Base-by-base conservation (phyloP, 2,888 invertebrate species). In the Scaeva pyrastri region DNA sequence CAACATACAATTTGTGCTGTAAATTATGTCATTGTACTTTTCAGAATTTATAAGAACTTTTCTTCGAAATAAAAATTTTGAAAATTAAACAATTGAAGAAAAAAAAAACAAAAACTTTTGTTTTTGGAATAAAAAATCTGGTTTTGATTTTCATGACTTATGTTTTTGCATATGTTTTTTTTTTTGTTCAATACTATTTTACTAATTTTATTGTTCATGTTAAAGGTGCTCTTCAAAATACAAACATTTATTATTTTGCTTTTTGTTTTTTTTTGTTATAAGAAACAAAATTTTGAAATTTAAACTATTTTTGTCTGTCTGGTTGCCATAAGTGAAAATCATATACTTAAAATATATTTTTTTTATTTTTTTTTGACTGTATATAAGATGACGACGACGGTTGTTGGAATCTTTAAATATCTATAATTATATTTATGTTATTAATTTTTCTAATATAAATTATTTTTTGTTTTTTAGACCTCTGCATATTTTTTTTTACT, bases 181-280 rank as follows among this genome's bases (percentile, higher is more conserved):
- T 88, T 39, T 71, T 75, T 88, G 83, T 88, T 87, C 83, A 84
- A 87, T 88, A 75, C 88, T 83, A 88, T 83, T 84, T 88, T 68
- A 82, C 81, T 79, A 77, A 73, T 88, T 71, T 90, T 89, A 90
- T 89, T 90, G 89, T 89, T 90, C 89, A 88, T 89, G 89, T 88
- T 88, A 88, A 83, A 90, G 89, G 89, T 89, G 89, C 89, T 89
- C 89, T 89, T 89, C 88, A 89, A 83, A 83, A 81, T 88, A 80
- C 78, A 87, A 74, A 83, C 66, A 85, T 87, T 79, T 41, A 41
- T 74, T 60, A 79, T 77, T 86, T 83, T 81, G 55, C 79, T 88
- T 88, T 82, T 80, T 78, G 8, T 31, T 75, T 23, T 66, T 80
- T 78, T 75, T 23, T 66, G 48, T 36, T 36, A 66, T 31, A 66